Base-by-base conservation (phyloP, 2,113 vertebrate genomes). In the Paracanthobrama guichenoti region DNA sequence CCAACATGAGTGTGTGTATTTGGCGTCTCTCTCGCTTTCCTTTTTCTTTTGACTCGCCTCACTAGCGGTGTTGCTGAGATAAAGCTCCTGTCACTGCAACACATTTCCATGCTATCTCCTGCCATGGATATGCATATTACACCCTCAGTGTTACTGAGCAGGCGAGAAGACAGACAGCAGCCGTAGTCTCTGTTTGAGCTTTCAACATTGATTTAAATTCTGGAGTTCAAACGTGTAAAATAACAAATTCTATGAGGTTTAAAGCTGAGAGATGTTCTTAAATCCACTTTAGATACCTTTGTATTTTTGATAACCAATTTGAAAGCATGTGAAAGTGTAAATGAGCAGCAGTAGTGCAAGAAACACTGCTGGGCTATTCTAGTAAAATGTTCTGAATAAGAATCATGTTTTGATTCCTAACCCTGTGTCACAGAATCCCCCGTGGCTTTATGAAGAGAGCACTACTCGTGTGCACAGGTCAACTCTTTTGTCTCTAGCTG, bases 61-160 rank as follows among this genome's bases (percentile, higher is more conserved):
- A 44, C 46, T 60, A 31, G 31, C 57, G 48, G 73, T 75, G 42
- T 82, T 85, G 67, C 86, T 74, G 77, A 86, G 85, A 88, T 86
- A 85, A 85, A 84, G 85, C 73, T 83, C 76, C 57, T 78, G 85
- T 73, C 80, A 67, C 86, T 76, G 75, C 74, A 57, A 69, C 83
- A 79, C 73, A 80, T 86, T 81, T 81, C 71, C 77, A 46, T 73
- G 69, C 55, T 84, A 79, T 85, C 62, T 83, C 71, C 71, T 26
- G 35, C 50, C 57, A 42, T 50, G 69, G 46, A 46, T 88, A 59
- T 86, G 84, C 79, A 80, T 55, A 79, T 88, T 86, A 88, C 79
- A 86, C 79, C 85, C 67, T 66, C 39, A 12, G 46, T 84, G 85
- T 86, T 71, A 84, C 77, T 69, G 72, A 55, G 18, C 18, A 2